Evolutionary conservation across 2,113 vertebrate genomes (phyloP), one percentile per base, ranked within the genome.

Genomic region (Sciurus niger): DNA sequence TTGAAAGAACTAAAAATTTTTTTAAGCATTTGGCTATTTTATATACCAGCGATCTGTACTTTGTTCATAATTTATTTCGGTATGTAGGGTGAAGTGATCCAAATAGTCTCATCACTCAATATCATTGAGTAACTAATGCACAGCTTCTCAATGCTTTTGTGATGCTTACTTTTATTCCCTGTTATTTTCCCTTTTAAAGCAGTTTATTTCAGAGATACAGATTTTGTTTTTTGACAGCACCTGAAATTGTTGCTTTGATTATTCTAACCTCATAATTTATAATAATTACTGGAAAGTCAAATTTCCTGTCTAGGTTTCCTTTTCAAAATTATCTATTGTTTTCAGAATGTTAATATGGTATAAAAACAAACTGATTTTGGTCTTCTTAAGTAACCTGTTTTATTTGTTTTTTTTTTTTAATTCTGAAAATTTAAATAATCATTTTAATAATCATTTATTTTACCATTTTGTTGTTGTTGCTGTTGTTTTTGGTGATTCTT

Each of bases 231-330:
- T 93, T 94, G 63, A 34, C 25, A 89, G 16, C 2, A 86, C 8
- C 17, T 28, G 17, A 74, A 68, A 73, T 83, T 88, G 58, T 40
- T 76, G 7, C 51, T 93, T 92, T 96, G 34, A 46, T 76, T 93
- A 78, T 84, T 90, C 53, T 70, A 70, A 55, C 34, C 17, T 65
- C n/a, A 32, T 88, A 84, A 72, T 30, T 84, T 93, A 74, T 34
- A 89, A 53, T 70, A 90, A 84, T 96, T 96, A 90, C 34, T 76
- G 16, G 37, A 87, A 84, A 65, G 87, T 68, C 74, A 92, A 96
- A 77, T 84, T 8, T 68, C 32, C 72, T 77, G 13, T 10, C 84
- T 48, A 82, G 24, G 89, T 95, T 95, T 87, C 3, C 67, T 90
- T 97, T 77, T 67, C 32, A 58, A 76, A 95, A 20, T 73, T 58